Evolutionary conservation across 2,113 vertebrate genomes (phyloP).

Genomic region (Eonycteris spelaea): DNA sequence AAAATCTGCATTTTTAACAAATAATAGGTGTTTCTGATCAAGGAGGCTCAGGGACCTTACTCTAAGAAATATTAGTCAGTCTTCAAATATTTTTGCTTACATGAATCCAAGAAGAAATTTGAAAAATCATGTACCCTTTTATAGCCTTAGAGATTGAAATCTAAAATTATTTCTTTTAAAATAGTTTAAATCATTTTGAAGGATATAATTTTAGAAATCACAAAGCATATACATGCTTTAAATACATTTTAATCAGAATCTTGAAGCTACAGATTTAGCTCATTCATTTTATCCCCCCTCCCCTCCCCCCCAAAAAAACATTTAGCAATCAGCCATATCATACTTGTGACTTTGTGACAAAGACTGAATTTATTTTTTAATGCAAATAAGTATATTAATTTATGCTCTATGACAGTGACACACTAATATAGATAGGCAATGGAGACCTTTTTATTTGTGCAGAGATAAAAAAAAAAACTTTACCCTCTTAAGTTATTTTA

Average conservation of each 20-base stretch:
- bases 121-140: neutral
- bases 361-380: neutral
- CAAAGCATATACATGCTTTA: neutral
- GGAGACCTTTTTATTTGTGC: neutral
- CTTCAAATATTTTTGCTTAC: neutral
- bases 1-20: neutral
- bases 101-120: neutral
- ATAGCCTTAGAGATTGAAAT: neutral
- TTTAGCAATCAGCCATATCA: neutral
- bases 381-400: neutral
- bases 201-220: neutral
- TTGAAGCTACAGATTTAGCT: neutral
- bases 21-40: neutral
- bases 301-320: neutral
- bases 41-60: neutral
- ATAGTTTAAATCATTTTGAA: neutral
- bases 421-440: neutral
- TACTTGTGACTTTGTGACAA: neutral
- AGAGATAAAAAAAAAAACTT: neutral
- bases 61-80: neutral
- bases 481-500: neutral
- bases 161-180: neutral
- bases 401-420: neutral
- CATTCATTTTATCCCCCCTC: neutral
- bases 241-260: neutral